Base-by-base conservation (phyloP, 2,888 invertebrate species). In the Galeruca laticollis region DNA sequence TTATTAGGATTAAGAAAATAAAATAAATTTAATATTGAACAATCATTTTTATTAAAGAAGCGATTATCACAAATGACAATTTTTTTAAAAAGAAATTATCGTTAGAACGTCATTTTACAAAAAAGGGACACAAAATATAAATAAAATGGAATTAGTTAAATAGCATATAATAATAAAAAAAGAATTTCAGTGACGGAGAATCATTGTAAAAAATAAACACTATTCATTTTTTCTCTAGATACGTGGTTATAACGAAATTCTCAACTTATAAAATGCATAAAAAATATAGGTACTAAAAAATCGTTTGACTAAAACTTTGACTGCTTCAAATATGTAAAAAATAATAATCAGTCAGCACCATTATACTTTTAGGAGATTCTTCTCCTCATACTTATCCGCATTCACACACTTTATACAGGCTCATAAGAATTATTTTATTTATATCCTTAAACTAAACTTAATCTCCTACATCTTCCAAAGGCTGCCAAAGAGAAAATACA, bases 31-130 rank as follows among this genome's bases (percentile, higher is more conserved):
- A 26, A 18, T 81, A 85, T 84, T 84, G 84, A 86, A 85, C 83
- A 84, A 84, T 71, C 71, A 73, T 82, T 79, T 85, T 86, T 85
- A 85, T 85, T 85, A 83, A 84, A 83, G 84, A 86, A 86, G 85
- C 85, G 84, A 85, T 86, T 86, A 86, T 86, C 86, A 86, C 86
- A 86, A 84, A 84, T 85, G 85, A 85, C 86, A 85, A 84, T 84
- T 73, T 75, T 47, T 47, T 47, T 47, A 6, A 84, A 83, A 82
- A 51, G 82, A 82, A 85, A 83, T 84, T 83, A 82, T 80, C 81
- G 82, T 83, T 83, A 83, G 81, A 81, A 78, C 74, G 78, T 82
- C 79, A 79, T 81, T 79, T 79, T 77, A 81, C 75, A 78, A 76
- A 74, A 79, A 75, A 78, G 68, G 73, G 26, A 77, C 76, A 74